Conservation (phyloP, 2,888 invertebrate species). For the Parnassius glacialis region DNA sequence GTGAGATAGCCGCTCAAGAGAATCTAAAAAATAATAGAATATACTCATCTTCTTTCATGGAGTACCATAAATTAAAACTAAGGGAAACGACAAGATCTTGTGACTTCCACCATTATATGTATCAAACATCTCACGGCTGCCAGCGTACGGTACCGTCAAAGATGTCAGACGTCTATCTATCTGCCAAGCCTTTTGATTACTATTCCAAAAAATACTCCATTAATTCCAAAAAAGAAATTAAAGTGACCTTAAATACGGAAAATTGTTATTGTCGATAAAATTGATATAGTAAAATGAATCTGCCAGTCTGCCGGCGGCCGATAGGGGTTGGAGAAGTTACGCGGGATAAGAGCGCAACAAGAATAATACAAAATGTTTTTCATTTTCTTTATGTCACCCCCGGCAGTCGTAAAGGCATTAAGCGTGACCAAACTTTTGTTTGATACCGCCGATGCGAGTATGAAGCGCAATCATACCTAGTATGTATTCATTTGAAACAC, state of each 20-base stretch:
- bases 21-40: too few relatives aligned
- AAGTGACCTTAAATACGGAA: neutral
- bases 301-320: slow-evolving; percentile 49
- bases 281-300: slow-evolving; percentile 34
- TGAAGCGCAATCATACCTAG: slow-evolving; percentile 53
- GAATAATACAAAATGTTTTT: slow-evolving; percentile 88
- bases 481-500: slow-evolving; percentile 21
- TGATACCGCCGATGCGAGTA: slow-evolving; percentile 77
- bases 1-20: too few relatives aligned
- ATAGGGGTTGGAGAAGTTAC: slow-evolving; percentile 69
- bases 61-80: too few relatives aligned
- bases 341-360: slow-evolving; percentile 78
- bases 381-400: slow-evolving; percentile 94
- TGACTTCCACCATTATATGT: too few relatives aligned
- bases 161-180: too few relatives aligned
- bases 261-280: slow-evolving; percentile 20
- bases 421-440: slow-evolving; percentile 90
- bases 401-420: slow-evolving; percentile 93
- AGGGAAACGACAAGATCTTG: too few relatives aligned
- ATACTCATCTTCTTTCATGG: too few relatives aligned
- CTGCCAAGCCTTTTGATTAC: too few relatives aligned
- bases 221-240: too few relatives aligned
- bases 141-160: too few relatives aligned
- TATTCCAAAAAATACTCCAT: too few relatives aligned
- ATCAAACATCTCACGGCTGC: too few relatives aligned